Evolutionary conservation across 2,888 invertebrate species (phyloP), one percentile per base, ranked within the genome.

Genomic region (Drosophila pseudotalamancana): DNA sequence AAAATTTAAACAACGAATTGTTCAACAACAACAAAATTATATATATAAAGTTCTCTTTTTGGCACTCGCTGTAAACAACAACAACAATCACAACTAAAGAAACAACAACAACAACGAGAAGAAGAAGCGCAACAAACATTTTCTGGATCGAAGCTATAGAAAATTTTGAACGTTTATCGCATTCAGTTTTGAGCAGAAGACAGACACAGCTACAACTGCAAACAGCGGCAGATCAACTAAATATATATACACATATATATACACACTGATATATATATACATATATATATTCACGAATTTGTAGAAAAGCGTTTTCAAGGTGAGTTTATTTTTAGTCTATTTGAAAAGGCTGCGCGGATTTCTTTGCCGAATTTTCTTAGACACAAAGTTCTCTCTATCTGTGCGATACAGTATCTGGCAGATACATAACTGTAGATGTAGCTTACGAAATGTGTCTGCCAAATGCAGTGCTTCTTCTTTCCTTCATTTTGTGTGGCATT

Each of bases 291-390:
- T 74, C 53, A 72, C 55, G 59, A 74, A 81, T 87, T 72, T 88
- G 83, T 87, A 89, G 89, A 89, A 90, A 89, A n/a, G n/a, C n/a
- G 88, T 90, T 91, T 91, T 91, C 91, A 91, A 91, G 91, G 91
- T 91, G 91, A 91, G 90, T 90, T 88, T 91, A 91, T 91, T 91
- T 91, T 89, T 91, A 91, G 90, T 53, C 69, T 59, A 66, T 83
- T 88, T 77, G 86, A 87, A 88, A 86, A 88, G 83, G 89, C 90
- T 89, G 89, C 77, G 76, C 84, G 68, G 78, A 80, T 86, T 81
- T 85, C 79, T 80, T 71, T 70, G 73, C 59, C 75, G 83, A 85
- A 55, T 11, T 49, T 27, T 54, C 29, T 31, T n/a, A n/a, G n/a
- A n/a, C n/a, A n/a, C n/a, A n/a, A n/a, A n/a, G n/a, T 11, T 60